Conservation (phyloP, 2,113 vertebrate genomes). For the Brienomyrus brachyistius region DNA sequence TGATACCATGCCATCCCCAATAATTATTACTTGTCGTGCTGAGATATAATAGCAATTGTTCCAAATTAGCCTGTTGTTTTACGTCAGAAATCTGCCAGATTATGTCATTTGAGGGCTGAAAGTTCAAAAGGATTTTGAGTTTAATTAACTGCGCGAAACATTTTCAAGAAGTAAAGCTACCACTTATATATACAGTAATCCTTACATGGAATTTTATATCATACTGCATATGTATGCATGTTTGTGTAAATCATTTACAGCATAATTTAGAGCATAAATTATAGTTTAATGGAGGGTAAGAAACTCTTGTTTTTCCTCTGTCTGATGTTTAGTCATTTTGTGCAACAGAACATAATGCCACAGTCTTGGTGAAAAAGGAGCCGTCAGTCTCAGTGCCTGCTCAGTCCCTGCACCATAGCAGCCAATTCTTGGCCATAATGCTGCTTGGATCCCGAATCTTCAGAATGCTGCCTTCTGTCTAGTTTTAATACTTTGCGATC, state of each 20-base stretch:
- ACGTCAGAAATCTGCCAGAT: constrained; percentile 9
- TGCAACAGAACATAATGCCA: background rate
- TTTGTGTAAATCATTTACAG: background rate
- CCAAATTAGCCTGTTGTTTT: constrained; percentile 21
- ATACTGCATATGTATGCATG: background rate
- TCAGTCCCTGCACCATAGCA: background rate
- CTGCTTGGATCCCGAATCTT: background rate
- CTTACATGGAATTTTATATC: background rate
- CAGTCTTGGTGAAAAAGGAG: background rate
- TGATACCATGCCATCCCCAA: constrained; percentile 37
- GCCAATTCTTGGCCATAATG: background rate
- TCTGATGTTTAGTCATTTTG: background rate
- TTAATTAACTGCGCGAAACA: background rate
- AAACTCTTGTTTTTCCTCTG: background rate
- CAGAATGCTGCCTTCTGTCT: background rate
- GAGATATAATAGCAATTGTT: constrained; percentile 50
- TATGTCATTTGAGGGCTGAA: background rate
- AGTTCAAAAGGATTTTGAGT: constrained; percentile 1
- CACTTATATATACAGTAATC: background rate
- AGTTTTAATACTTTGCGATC: background rate
- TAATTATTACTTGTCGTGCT: constrained; percentile 53
- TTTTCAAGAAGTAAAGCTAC: background rate
- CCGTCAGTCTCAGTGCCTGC: background rate
- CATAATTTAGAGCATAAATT: background rate
- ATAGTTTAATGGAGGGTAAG: background rate